Evolutionary conservation across 2,113 vertebrate species (phyloP).

Genomic region (Rhinopomastus cyanomelas): DNA sequence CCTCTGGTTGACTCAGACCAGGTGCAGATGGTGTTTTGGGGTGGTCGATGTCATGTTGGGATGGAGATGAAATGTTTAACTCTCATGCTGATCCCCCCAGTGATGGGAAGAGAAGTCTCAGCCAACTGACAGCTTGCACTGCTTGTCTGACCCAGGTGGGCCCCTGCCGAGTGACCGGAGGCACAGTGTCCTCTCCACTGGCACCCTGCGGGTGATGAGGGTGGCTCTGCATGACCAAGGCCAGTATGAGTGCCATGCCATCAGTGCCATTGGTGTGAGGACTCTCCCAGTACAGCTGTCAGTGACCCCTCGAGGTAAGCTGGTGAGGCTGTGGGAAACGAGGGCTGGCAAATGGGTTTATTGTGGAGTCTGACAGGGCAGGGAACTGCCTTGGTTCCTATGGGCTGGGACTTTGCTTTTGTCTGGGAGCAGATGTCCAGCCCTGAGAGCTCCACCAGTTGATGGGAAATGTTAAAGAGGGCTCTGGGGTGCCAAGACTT

Average conservation of each 20-base stretch:
- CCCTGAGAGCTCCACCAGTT: background rate
- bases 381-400: fast-evolving
- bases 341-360: background rate
- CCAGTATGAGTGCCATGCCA: slow-evolving; percentile 74
- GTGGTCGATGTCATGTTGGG: background rate
- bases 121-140: background rate
- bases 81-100: background rate
- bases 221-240: slow-evolving; percentile 71
- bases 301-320: slow-evolving; percentile 63
- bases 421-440: fast-evolving
- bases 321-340: fast-evolving
- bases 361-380: background rate
- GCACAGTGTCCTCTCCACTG: slow-evolving; percentile 64
- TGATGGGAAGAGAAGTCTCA: fast-evolving
- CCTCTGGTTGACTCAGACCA: too few relatives aligned
- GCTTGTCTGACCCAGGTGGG: slow-evolving; percentile 24
- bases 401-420: background rate
- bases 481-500: background rate
- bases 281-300: slow-evolving; percentile 44
- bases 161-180: slow-evolving; percentile 61
- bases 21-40: background rate
- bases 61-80: background rate
- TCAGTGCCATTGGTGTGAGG: slow-evolving; percentile 62
- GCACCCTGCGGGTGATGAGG: slow-evolving; percentile 58
- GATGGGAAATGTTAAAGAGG: background rate